Conservation (phyloP, 1,140 invertebrate species). For the Apis laboriosa region DNA sequence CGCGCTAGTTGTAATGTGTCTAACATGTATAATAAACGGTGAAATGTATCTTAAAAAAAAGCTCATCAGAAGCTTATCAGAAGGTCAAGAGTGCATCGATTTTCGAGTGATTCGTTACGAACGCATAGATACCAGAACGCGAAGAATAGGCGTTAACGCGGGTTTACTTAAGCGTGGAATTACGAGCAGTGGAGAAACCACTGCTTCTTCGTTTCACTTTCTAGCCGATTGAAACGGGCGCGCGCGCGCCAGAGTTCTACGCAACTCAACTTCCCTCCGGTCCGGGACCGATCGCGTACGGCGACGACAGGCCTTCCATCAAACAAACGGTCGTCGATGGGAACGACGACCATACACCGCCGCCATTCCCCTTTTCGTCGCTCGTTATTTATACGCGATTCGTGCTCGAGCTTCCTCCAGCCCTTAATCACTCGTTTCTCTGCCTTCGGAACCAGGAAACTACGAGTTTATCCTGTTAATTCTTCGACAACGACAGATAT, state of each 20-base stretch:
- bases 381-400: constrained; percentile 61
- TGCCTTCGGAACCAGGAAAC: constrained; percentile 30
- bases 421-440: constrained; percentile 33
- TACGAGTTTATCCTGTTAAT: constrained; percentile 25
- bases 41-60: constrained; percentile 22
- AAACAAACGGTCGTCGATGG: constrained; percentile 54
- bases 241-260: background rate
- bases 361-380: constrained; percentile 53
- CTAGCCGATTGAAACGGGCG: constrained; percentile 24
- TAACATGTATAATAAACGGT: background rate
- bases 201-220: constrained; percentile 54
- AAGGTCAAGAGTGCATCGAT: constrained; percentile 55
- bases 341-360: constrained; percentile 33
- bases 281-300: constrained; percentile 33
- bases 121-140: background rate
- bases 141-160: constrained; percentile 57
- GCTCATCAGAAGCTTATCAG: no score
- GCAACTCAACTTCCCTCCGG: background rate
- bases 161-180: constrained; percentile 59
- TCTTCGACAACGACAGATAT: constrained; percentile 18
- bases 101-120: constrained; percentile 26
- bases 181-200: constrained; percentile 29
- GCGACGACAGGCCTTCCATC: constrained; percentile 61
- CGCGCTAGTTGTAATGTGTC: no score
- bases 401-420: background rate